phyloP scores from a whole-genome alignment of 2,888 invertebrate genomes.

The Tetanocera ferruginea region DNA sequence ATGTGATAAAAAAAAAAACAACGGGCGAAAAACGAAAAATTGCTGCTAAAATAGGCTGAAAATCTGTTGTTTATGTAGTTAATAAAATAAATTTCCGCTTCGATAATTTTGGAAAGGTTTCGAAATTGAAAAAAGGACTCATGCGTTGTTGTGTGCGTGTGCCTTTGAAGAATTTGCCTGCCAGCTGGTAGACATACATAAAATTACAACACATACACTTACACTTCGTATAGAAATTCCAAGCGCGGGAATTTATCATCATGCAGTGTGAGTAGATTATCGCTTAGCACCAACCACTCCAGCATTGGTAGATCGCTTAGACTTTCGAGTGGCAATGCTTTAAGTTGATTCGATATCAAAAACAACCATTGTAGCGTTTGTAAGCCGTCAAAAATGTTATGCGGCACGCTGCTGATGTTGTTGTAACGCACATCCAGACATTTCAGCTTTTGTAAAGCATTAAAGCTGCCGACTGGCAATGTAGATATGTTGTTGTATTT shows the following conservation, averaged over 20 bases:
- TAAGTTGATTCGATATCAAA: slow-evolving; percentile 70
- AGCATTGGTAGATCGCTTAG: slow-evolving; percentile 66
- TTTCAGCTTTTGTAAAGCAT: slow-evolving; percentile 57
- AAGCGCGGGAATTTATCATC: slow-evolving; percentile 70
- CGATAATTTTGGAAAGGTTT: slow-evolving; percentile 31
- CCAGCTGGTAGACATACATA: background rate
- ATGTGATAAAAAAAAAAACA: background rate
- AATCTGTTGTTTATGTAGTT: slow-evolving; percentile 36
- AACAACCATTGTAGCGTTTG: slow-evolving; percentile 70
- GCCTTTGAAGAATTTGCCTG: background rate
- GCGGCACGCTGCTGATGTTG: slow-evolving; percentile 61
- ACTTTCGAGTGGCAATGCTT: slow-evolving; percentile 69
- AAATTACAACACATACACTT: slow-evolving; percentile 53
- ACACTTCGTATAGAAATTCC: slow-evolving; percentile 71
- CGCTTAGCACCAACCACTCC: slow-evolving; percentile 70
- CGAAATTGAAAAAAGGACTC: background rate
- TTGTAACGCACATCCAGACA: slow-evolving; percentile 64
- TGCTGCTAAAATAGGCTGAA: slow-evolving; percentile 36
- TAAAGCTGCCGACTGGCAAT: slow-evolving; percentile 62
- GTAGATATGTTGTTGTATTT: slow-evolving; percentile 67
- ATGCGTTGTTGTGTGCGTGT: background rate
- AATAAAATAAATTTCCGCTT: slow-evolving; percentile 42
- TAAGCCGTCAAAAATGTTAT: slow-evolving; percentile 69
- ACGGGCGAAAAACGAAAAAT: background rate
- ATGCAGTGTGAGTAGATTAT: slow-evolving; percentile 71